phyloP scores from a whole-genome alignment of 2,888 invertebrate genomes.

The Fragum fragum region DNA sequence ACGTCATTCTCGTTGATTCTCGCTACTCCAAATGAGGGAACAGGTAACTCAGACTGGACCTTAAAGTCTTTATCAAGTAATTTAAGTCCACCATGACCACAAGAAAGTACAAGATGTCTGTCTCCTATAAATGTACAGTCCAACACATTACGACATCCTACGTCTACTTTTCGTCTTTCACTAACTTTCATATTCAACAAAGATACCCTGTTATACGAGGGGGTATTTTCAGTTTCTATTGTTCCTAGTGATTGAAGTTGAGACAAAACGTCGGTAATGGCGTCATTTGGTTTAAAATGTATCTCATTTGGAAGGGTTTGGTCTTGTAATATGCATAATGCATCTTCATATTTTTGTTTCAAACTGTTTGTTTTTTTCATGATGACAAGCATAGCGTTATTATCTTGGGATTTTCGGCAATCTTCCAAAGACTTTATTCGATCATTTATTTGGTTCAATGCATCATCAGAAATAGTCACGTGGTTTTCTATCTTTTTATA shows the following conservation, averaged over 20 bases:
- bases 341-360: neutral
- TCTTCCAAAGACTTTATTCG: neutral
- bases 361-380: neutral
- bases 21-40: neutral
- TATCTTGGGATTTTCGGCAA: neutral
- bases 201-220: neutral
- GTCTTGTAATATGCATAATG: neutral
- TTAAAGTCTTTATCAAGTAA: conserved; percentile 4
- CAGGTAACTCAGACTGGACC: neutral
- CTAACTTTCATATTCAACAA: neutral
- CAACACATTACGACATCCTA: neutral
- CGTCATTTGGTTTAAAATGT: neutral
- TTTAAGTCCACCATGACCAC: conserved; percentile 7
- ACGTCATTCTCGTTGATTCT: neutral
- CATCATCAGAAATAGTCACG: neutral
- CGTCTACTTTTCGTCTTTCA: conserved; percentile 4
- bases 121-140: neutral
- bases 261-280: neutral
- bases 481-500: neutral
- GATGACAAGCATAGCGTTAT: neutral
- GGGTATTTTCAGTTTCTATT: neutral
- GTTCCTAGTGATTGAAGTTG: neutral
- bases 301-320: neutral
- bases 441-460: neutral
- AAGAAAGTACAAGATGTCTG: neutral